Evolutionary conservation across 2,113 vertebrate genomes (phyloP), one percentile per base, ranked within the genome.

Genomic region (Lycocorax pyrrhopterus): DNA sequence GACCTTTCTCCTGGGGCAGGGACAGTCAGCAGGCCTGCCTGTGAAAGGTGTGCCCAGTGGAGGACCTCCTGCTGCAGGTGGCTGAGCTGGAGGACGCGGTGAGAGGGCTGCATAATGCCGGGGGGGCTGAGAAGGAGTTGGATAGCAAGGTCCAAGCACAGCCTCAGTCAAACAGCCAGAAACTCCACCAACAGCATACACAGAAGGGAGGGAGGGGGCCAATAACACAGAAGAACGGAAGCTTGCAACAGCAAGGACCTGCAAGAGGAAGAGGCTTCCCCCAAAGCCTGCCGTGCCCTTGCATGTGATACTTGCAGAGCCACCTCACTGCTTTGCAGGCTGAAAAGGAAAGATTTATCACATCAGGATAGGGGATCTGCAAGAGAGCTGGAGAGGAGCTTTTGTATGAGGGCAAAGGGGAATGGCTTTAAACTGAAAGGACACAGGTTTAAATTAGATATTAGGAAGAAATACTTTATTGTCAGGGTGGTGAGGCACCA

Each of bases 31-130:
- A 55, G 39, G 32, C 5, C 13, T 62, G 78, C 21, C 78, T 62
- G 39, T 0, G 1, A 13, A 46, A 30, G 20, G 8, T 46, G 46
- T 62, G 30, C 21, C n/a, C 41, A 3, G 3, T 26, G 71, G 8
- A 43, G 12, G 7, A 41, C 32, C 6, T 78, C 16, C 64, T 84
- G 80, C 64, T 44, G 37, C 72, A 44, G 56, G 13, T 33, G 79
- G 22, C 22, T 43, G 72, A 35, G 41, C 35, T 43, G 56, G 12
- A 47, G 41, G 23, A 25, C 4, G 2, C 25, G 43, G 35, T 58
- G 23, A 78, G 41, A 71, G 46, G 33, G 80, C 33, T 58, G 18
- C 19, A 10, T 13, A 12, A 56, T 32, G 37, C 37, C 41, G 25
- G 35, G 22, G 35, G 63, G 12, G 12, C 43, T 58, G 49, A 51